Evolutionary conservation across 2,888 invertebrate genomes (phyloP), one percentile per base, ranked within the genome.

Genomic region (Gasteruption jaculator): DNA sequence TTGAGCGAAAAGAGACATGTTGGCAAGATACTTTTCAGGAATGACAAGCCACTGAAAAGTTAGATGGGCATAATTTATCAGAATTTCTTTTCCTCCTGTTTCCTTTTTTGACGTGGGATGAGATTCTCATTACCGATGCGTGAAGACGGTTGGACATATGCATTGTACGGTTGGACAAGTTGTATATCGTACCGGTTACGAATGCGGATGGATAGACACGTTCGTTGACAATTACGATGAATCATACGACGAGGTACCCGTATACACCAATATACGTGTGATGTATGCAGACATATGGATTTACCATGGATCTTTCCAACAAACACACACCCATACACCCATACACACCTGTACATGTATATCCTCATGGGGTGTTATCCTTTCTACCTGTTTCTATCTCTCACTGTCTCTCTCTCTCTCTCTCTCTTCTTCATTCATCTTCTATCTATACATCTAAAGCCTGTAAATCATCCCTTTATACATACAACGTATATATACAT

Each of bases 171-270:
- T 46, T 35, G 40, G 42, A 48, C 48, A 43, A 46, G 51, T 34
- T 32, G 33, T 46, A 34, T 32, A 18, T 33, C 38, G 30, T n/a
- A n/a, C 24, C 22, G 45, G 43, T n/a, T n/a, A 36, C 43, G 41
- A 41, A 41, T 25, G 38, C 21, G 47, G 50, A 49, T 49, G 48
- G 46, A 52, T 43, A 47, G 53, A 56, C 46, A 51, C 46, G 46
- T 49, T 50, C 53, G 56, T 57, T 58, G 58, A 61, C 58, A 58
- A 61, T 62, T 58, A 55, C 59, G 58, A 61, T 60, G 58, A 62
- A 61, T 62, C 58, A 58, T 61, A 53, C 54, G n/a, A n/a, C n/a
- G n/a, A n/a, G n/a, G n/a, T n/a, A n/a, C n/a, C n/a, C n/a, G n/a
- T n/a, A n/a, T n/a, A n/a, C n/a, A n/a, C n/a, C n/a, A 50, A 54